Evolutionary conservation across 2,888 invertebrate genomes (phyloP), one percentile per base, ranked within the genome.

Genomic region (Orthosia cruda): DNA sequence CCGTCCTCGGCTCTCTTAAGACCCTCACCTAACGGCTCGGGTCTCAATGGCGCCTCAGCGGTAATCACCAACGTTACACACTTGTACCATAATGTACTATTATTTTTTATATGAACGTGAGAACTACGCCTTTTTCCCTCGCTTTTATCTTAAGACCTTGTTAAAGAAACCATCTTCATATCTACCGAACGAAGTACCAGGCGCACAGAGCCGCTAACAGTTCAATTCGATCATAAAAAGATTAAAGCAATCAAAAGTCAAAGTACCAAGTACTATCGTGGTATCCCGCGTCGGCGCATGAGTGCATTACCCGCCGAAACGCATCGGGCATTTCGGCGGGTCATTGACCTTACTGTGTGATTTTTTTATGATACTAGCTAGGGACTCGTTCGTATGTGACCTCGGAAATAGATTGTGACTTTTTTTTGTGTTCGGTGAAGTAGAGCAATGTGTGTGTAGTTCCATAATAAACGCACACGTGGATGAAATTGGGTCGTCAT

Each of bases 281-380:
- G 88, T 80, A 85, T 84, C 89, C 89, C 88, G 86, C 87, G 84
- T 52, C 89, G 92, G 90, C 87, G 84, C 75, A 84, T 86, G 92
- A 93, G 93, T 93, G 93, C 93, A 92, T 90, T 92, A 93, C 91
- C 92, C 93, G 91, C 85, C 88, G 90, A 40, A 40, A 40, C 89
- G 90, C 92, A 93, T 93, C 92, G 93, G 93, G 9, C 40, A 40
- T 40, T 40, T 40, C 92, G 92, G 90, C 80, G 76, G 93, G 89
- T 85, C 91, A 63, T 84, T 87, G 92, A 90, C 89, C 93, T 84
- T 87, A 86, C 86, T 91, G 91, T 93, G 91, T 92, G 92, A 93
- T 93, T 93, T 93, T 93, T 94, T 93, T 93, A 93, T 92, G 92
- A 89, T 85, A 83, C 83, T 79, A 81, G 83, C 84, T 81, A 75